These are phyloP conservation scores for Deroplatys truncata DNA, from an alignment of 2,888 invertebrate species.

Conservation along the genomic window DNA sequence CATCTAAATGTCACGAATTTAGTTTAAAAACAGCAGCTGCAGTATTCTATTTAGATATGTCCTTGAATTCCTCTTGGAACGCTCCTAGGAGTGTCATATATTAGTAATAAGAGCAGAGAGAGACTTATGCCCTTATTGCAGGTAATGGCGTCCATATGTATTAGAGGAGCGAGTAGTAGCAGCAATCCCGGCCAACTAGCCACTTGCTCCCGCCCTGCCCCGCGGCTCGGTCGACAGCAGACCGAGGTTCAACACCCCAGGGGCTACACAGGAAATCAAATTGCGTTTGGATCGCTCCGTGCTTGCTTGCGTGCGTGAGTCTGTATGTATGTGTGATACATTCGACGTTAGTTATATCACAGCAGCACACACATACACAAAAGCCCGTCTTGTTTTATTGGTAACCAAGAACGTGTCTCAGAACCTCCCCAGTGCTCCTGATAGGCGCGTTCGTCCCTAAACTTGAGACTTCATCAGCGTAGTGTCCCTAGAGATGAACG, in stretches of 20 bases:
- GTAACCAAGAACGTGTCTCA: neutral
- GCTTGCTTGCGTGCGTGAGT: constrained; percentile 13
- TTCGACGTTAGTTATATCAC: neutral
- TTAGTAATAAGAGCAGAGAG: neutral
- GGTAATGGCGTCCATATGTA: neutral
- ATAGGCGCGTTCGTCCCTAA: neutral
- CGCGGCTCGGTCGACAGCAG: neutral
- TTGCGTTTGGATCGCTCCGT: constrained; percentile 40
- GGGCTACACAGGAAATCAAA: constrained; percentile 43
- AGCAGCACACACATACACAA: neutral
- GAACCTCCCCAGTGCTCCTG: neutral
- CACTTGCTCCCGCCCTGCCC: constrained; percentile 12
- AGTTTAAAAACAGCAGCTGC: no score
- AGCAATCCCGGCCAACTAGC: constrained; percentile 24
- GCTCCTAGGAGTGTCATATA: neutral
- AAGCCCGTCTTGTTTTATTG: neutral
- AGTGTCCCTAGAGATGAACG: no score
- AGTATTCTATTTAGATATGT: neutral
- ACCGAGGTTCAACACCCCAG: constrained; percentile 6
- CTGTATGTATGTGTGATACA: constrained; percentile 3
- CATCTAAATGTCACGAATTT: no score
- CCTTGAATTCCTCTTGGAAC: neutral
- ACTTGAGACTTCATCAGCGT: neutral
- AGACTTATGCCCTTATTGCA: neutral
- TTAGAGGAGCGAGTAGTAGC: neutral